A percentile compares a stretch with the other conserved stretches of the same genome.
Conservation (phyloP, 2,888 invertebrate genomes). For the Cheilosia impressa region DNA sequence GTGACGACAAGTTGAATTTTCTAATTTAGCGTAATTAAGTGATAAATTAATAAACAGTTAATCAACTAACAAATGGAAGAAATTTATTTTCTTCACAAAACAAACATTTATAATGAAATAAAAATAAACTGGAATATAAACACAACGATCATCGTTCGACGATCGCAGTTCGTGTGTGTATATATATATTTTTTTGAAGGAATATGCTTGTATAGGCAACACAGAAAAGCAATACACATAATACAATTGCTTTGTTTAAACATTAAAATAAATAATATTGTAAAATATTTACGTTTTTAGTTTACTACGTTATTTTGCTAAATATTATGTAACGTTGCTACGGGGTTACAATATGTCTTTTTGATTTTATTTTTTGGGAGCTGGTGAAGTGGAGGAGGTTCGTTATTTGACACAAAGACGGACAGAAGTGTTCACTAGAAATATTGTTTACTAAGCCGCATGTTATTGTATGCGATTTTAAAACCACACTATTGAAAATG, state of each 20-base stretch:
- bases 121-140: slow-evolving; percentile 23
- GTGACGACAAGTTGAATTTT: slow-evolving; percentile 99
- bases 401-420: neutral
- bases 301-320: slow-evolving; percentile 55
- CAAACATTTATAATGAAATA: slow-evolving; percentile 17
- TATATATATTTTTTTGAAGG: slow-evolving; percentile 22
- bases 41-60: slow-evolving; percentile 48
- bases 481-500: no score
- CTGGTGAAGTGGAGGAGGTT: slow-evolving; percentile 11
- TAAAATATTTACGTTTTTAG: slow-evolving; percentile 21
- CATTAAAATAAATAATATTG: slow-evolving; percentile 31
- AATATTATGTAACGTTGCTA: slow-evolving; percentile 47
- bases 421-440: slow-evolving; percentile 17
- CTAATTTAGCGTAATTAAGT: slow-evolving; percentile 84
- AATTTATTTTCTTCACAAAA: slow-evolving; percentile 43
- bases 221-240: slow-evolving; percentile 63
- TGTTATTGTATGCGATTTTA: no score
- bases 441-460: neutral
- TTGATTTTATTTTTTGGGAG: slow-evolving; percentile 12
- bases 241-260: slow-evolving; percentile 47
- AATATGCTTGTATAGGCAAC: slow-evolving; percentile 61
- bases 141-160: slow-evolving; percentile 14
- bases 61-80: slow-evolving; percentile 21
- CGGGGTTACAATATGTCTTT: neutral
- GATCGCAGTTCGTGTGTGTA: slow-evolving; percentile 40